These are phyloP conservation scores for Falco peregrinus DNA, from an alignment of 2,797 vertebrate genomes.

Conservation along the genomic window DNA sequence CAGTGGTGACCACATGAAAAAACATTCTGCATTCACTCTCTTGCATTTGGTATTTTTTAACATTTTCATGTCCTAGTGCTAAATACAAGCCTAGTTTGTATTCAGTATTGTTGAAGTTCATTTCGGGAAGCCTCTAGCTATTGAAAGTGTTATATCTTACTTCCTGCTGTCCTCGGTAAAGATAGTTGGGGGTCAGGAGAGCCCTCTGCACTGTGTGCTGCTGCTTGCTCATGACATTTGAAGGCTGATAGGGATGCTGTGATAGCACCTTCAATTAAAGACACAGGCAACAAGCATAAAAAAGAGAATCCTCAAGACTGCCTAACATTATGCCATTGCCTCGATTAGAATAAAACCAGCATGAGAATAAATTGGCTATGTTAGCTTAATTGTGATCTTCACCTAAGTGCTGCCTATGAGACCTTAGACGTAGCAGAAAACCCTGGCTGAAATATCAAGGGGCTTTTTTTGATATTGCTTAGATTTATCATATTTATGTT, in stretches of 20 bases:
- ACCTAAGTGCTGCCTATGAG: neutral
- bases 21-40: neutral
- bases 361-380: constrained; percentile 18
- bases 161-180: neutral
- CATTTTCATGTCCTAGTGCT: neutral
- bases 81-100: neutral
- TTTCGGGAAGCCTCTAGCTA: constrained; percentile 34
- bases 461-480: neutral
- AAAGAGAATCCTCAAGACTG: constrained; percentile 24
- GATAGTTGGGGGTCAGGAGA: neutral
- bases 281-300: constrained; percentile 8
- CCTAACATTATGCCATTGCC: constrained; percentile 1
- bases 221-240: constrained; percentile 10
- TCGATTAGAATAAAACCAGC: neutral
- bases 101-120: neutral
- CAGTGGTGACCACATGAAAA: constrained; percentile 10
- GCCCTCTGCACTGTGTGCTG: neutral
- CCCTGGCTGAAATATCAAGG: neutral
- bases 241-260: neutral
- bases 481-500: neutral
- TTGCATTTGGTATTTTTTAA: neutral
- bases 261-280: constrained; percentile 28
- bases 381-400: constrained; percentile 31
- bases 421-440: constrained; percentile 8
- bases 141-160: neutral